Base-by-base conservation (phyloP, 1,140 invertebrate genomes). In the Dinothrombium tinctorium region DNA sequence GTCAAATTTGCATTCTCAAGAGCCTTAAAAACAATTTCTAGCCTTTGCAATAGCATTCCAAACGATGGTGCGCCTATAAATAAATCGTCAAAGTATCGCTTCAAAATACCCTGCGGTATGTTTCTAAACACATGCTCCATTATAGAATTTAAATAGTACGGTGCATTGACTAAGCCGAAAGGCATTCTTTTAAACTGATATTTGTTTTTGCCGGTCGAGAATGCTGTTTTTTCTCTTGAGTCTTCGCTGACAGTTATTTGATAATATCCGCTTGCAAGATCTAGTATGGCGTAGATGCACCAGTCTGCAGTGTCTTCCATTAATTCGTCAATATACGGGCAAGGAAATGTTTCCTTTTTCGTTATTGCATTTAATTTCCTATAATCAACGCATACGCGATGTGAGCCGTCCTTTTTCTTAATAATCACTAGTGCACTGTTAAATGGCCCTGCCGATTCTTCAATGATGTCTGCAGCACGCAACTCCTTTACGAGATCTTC, bases 311-410 rank as follows among this genome's bases (percentile, higher is more conserved):
- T 50, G 53, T 67, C 64, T 40, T 54, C 47, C 6, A 66, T 42
- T 7, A 45, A 41, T 12, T 59, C 51, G 26, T 49, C 57, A 29
- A 57, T 59, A 33, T 45, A 43, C 0, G 62, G 59, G 5, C 66
- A 42, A 1, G 59, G 60, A 46, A 44, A 63, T 36, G 42, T 32
- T 32, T 61, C 54, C 25, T 49, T 47, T 9, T 40, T 43, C 0
- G 56, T 63, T 7, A 54, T 40, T 0, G 20, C n/a, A 49, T 66
- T 66, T 2, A 66, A 43, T 6, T 38, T 20, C 15, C 64, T 3
- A 6, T 32, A 41, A 28, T 44, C 33, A 19, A 43, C 32, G 12
- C 41, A 43, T 5, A 44, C 2, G 28, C 40, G 12, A 20, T 21
- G 23, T 20, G 2, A 5, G 14, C 15, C 28, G 6, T 38, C 40